A percentile compares a stretch with the other conserved stretches of the same genome.
These are phyloP conservation scores for Carlito syrichta DNA, from an alignment of 2,113 vertebrate species.

Conservation along the genomic window DNA sequence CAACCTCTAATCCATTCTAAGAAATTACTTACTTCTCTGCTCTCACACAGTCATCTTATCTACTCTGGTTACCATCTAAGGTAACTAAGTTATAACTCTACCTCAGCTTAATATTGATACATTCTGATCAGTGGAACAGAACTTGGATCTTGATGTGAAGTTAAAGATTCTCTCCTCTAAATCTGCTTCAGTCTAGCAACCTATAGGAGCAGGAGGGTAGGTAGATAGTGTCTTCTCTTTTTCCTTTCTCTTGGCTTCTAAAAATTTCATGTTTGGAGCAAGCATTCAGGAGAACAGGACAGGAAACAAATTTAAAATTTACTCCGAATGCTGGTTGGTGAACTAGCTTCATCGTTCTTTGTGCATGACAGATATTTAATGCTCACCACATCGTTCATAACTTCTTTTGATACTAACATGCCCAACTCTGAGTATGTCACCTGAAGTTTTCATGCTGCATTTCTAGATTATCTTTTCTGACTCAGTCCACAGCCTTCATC, in stretches of 20 bases:
- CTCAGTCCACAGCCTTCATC: neutral
- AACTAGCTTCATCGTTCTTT: neutral
- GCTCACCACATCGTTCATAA: rapidly evolving
- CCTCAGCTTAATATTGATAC: neutral
- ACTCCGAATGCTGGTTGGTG: neutral
- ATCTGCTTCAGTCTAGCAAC: neutral
- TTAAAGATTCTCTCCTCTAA: neutral
- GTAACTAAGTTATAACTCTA: neutral
- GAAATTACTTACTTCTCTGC: neutral
- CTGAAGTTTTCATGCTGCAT: neutral
- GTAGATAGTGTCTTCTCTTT: neutral
- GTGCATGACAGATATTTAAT: neutral
- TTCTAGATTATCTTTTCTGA: neutral
- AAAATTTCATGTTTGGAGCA: neutral
- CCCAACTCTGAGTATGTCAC: neutral
- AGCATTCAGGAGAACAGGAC: neutral
- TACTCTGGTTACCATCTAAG: neutral
- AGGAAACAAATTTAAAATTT: neutral
- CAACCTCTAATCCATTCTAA: neutral
- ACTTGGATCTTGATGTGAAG: neutral
- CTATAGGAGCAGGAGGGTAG: neutral
- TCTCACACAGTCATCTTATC: neutral
- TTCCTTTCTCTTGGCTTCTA: neutral
- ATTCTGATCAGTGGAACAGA: neutral
- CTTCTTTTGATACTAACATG: neutral